Evolutionary conservation across 2,888 invertebrate genomes (phyloP), one percentile per base, ranked within the genome.

Genomic region (Elgonia sp.): DNA sequence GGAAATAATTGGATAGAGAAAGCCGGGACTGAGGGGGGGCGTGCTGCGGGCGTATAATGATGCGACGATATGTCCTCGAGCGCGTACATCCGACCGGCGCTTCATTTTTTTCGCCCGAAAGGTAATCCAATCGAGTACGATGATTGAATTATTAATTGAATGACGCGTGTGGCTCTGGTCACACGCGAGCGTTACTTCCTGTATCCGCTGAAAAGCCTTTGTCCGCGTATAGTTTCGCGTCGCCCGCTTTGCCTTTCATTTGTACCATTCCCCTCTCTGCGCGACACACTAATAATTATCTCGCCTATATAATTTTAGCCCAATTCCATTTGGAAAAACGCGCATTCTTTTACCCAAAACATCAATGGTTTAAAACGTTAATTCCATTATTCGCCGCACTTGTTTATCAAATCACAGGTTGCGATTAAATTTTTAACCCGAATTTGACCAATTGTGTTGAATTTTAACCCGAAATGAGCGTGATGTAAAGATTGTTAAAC

Each of bases 141-240:
- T 94, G 93, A 94, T 94, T 93, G 94, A 93, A 94, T 94, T 94
- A 94, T 93, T 94, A 94, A 94, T 94, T 92, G 94, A 93, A 93
- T 92, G 94, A 94, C 92, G 92, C 92, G 92, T 91, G 91, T 91
- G 92, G 91, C 89, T 83, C 89, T 90, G 92, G 91, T 93, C 92
- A 91, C 93, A 92, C 91, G 91, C 91, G 89, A 88, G 70, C 82
- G 84, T 80, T 62, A 79, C 89, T 89, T 87, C 60, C 86, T 65
- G 88, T 29, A 75, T 65, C 86, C 76, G 65, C 50, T 69, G 79
- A 73, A 79, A 79, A 82, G 63, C 73, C 79, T 87, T 84, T 84
- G 81, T 89, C 65, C 77, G 63, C 76, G 53, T 57, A 21, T 29
- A 70, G 57, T 79, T 67, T 69, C 57, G 70, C 77, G 12, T 12